A percentile compares a stretch with the other conserved stretches of the same genome.
phyloP scores from a whole-genome alignment of 2,797 vertebrate genomes.

The Leucoraja ocellata region DNA sequence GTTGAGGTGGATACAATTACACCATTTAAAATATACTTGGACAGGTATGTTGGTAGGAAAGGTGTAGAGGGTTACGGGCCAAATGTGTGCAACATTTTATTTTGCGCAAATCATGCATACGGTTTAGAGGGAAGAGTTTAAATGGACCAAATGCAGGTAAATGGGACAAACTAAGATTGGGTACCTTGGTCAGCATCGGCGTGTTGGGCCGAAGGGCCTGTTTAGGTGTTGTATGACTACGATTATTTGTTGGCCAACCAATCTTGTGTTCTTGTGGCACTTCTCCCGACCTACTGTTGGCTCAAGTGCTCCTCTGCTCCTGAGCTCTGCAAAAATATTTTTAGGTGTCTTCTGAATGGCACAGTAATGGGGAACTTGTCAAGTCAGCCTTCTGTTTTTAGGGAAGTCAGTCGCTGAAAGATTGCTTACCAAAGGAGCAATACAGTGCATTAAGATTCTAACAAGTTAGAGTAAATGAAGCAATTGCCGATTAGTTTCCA shows the following conservation, averaged over 20 bases:
- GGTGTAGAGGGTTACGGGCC: too few relatives aligned
- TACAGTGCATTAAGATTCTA: slow-evolving; percentile 64
- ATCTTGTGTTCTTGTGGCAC: background rate
- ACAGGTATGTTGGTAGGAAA: too few relatives aligned
- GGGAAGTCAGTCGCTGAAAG: background rate
- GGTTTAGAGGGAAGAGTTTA: too few relatives aligned
- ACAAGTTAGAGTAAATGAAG: slow-evolving; percentile 79
- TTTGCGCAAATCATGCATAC: too few relatives aligned
- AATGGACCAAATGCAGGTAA: too few relatives aligned
- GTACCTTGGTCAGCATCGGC: too few relatives aligned
- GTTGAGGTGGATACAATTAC: too few relatives aligned
- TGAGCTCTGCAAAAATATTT: background rate
- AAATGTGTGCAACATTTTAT: too few relatives aligned
- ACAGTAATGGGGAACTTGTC: slow-evolving; percentile 10
- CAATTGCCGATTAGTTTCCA: slow-evolving; percentile 88
- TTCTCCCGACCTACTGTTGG: background rate
- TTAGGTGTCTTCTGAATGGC: background rate
- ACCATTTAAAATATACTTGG: too few relatives aligned
- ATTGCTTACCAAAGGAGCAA: slow-evolving; percentile 37
- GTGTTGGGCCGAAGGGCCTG: too few relatives aligned
- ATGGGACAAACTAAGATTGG: too few relatives aligned
- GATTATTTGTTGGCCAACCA: background rate
- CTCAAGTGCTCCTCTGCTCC: background rate
- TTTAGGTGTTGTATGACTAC: too few relatives aligned
- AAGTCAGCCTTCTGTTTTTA: slow-evolving; percentile 32